Evolutionary conservation across 1,140 invertebrate genomes (phyloP), one percentile per base, ranked within the genome.

Genomic region (Conus ventricosus): DNA sequence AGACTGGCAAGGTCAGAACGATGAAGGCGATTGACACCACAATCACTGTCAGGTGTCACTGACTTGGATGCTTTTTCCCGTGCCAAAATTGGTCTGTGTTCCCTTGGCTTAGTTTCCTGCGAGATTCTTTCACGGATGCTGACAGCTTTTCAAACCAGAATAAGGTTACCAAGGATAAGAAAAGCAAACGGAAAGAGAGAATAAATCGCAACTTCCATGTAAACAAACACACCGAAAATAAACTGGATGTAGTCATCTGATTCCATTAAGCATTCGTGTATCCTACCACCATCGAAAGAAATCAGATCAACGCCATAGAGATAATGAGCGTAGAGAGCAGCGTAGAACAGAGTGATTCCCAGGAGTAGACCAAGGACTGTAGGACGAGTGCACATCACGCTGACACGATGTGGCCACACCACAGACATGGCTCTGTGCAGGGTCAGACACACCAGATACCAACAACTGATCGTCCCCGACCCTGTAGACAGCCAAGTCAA

Each of bases 371-470:
- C 67, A 6, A 71, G 67, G 23, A 71, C 67, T n/a, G 67, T 23
- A 23, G 11, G 67, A 57, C 82, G 82, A 0, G 53, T 23, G 23
- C 82, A 83, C 20, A 83, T 7, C 53, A 83, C 82, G 82, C 23
- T 71, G 67, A 71, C 67, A n/a, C 67, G 67, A 23, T 71, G 67
- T n/a, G 67, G 67, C 67, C 67, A 71, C 57, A 13, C 23, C 20
- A 55, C 53, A 55, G 82, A 83, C 82, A 83, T 83, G 7, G 82
- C 82, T 55, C 82, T 83, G n/a, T 83, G 82, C 17, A 83, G 53
- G 23, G 82, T 55, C 53, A 83, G 23, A 0, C 20, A 25, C 53
- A 57, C 82, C 82, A 83, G 82, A 39, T 83, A 83, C 82, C 82
- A 83, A 25, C 53, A 83, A n/a, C 53, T 54, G 7, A 83, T 23